Evolutionary conservation across 2,888 invertebrate species (phyloP).

Genomic region (Eremobia ochroleuca): DNA sequence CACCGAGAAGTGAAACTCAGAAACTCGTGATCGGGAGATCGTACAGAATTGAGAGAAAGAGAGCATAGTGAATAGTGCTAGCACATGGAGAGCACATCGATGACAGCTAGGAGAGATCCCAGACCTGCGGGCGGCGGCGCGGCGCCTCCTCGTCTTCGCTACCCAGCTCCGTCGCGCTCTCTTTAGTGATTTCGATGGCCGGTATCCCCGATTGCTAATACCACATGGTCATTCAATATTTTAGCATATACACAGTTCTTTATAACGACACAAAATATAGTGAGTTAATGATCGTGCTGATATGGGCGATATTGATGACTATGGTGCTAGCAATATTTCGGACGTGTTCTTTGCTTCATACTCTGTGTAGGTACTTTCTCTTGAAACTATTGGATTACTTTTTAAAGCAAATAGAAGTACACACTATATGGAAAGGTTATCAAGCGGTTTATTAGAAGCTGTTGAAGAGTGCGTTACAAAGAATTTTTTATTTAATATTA

Average conservation of each 20-base stretch:
- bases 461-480: slow-evolving; percentile 63
- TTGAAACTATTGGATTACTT: slow-evolving; percentile 55
- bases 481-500: slow-evolving; percentile 39
- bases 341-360: slow-evolving; percentile 56
- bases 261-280: slow-evolving; percentile 76
- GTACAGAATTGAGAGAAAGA: slow-evolving; percentile 85
- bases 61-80: slow-evolving; percentile 89
- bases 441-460: slow-evolving; percentile 73
- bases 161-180: slow-evolving; percentile 93
- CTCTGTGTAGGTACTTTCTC: slow-evolving; percentile 58
- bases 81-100: slow-evolving; percentile 90
- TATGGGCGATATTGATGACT: slow-evolving; percentile 77
- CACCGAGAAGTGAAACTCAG: slow-evolving; percentile 85
- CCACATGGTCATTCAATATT: slow-evolving; percentile 88
- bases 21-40: slow-evolving; percentile 87
- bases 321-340: slow-evolving; percentile 68
- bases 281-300: slow-evolving; percentile 79
- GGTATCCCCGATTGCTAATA: slow-evolving; percentile 91
- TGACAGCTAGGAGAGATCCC: slow-evolving; percentile 89
- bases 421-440: slow-evolving; percentile 59
- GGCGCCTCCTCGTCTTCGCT: slow-evolving; percentile 92
- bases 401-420: slow-evolving; percentile 65
- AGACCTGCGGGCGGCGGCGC: slow-evolving; percentile 89
- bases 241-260: slow-evolving; percentile 79
- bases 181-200: slow-evolving; percentile 95